Conservation (phyloP, 1,140 invertebrate genomes). For the Lanistes nyassanus region DNA sequence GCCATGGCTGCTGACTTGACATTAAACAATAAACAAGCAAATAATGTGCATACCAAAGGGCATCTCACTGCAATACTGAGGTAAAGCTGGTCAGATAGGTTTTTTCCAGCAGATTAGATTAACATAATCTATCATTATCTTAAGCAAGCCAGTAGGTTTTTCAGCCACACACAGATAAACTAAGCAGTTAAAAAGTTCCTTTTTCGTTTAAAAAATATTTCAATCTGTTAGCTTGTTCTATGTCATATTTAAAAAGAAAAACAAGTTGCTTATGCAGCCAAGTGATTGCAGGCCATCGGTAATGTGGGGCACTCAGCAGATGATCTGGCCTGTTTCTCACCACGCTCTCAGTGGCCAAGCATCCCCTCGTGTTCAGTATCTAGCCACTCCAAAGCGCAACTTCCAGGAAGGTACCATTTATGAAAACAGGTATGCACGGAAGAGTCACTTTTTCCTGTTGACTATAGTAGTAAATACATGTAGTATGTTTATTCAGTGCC, state of each 20-base stretch:
- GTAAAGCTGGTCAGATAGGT: too few species aligned
- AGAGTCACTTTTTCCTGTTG: too few species aligned
- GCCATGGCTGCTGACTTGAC: too few species aligned
- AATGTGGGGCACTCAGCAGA: constrained; percentile 55
- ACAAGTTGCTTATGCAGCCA: not conserved
- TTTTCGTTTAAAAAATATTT: not conserved
- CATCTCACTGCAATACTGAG: too few species aligned
- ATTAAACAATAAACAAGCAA: too few species aligned
- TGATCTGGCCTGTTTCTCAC: constrained; percentile 41
- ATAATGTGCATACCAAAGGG: too few species aligned
- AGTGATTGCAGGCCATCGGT: constrained; percentile 42
- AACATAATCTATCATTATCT: too few species aligned
- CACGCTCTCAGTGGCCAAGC: constrained; percentile 38
- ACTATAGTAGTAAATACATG: too few species aligned
- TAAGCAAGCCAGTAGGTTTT: too few species aligned
- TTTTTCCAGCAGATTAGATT: too few species aligned
- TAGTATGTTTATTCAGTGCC: not conserved
- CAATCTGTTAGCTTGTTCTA: not conserved
- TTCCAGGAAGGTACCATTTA: constrained; percentile 39
- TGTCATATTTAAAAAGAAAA: not conserved
- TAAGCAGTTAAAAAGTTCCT: too few species aligned
- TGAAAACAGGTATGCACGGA: constrained; percentile 33
- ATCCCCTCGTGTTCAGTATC: constrained; percentile 31
- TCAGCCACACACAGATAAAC: too few species aligned
- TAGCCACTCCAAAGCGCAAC: constrained; percentile 48